Conservation (phyloP, 2,797 vertebrate species). For the Hyperoplus immaculatus region DNA sequence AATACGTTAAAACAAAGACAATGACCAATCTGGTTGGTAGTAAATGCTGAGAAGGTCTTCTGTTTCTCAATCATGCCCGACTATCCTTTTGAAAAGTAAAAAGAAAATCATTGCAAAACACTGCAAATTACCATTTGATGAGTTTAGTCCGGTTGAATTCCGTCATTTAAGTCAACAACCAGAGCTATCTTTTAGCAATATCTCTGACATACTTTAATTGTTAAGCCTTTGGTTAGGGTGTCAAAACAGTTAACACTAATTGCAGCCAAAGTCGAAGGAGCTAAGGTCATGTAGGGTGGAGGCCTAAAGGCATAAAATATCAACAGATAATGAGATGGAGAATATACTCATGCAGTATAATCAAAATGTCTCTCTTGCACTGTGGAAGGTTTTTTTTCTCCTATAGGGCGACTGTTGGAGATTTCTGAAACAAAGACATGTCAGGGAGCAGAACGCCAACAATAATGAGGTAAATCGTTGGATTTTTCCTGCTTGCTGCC, state of each 20-base stretch:
- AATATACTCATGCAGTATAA: not conserved
- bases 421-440: slow-evolving; percentile 4
- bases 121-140: not conserved
- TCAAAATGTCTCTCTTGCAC: not conserved
- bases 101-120: too few relatives aligned
- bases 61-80: not conserved
- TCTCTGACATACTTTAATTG: not conserved
- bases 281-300: not conserved
- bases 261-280: not conserved
- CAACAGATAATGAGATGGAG: slow-evolving; percentile 12
- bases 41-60: not conserved
- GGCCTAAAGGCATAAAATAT: not conserved
- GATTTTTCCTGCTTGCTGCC: slow-evolving; percentile 4
- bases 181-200: not conserved
- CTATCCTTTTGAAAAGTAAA: not conserved
- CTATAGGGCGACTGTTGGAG: not conserved
- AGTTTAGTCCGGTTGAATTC: not conserved
- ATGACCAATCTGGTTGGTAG: not conserved
- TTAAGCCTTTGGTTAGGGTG: not conserved
- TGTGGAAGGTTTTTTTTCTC: not conserved
- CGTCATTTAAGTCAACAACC: not conserved
- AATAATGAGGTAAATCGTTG: slow-evolving; percentile 11
- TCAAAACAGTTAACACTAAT: not conserved
- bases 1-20: not conserved
- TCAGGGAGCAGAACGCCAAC: slow-evolving; percentile 15